Conservation (phyloP, 2,113 vertebrate species). For the Erythrocercus mccallii region DNA sequence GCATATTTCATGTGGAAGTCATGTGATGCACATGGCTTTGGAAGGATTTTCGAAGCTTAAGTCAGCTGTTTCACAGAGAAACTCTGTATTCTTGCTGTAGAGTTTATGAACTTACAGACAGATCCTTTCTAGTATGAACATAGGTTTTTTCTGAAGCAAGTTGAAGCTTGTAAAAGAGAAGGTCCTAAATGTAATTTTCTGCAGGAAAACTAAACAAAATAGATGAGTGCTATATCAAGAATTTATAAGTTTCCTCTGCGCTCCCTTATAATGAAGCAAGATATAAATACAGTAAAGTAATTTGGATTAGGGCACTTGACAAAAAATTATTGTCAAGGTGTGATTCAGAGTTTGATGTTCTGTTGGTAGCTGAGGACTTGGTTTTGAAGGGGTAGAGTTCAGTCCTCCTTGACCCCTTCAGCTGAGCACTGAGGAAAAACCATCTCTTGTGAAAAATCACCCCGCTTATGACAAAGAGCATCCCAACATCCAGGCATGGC, state of each 20-base stretch:
- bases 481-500: not conserved
- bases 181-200: not conserved
- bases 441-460: not conserved
- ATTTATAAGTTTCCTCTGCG: not conserved
- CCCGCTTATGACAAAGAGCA: not conserved
- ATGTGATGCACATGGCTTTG: not conserved
- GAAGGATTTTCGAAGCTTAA: not conserved
- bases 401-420: not conserved
- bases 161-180: not conserved
- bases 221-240: not conserved
- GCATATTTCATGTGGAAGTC: not conserved
- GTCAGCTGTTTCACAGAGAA: not conserved
- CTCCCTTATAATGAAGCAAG: not conserved
- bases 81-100: not conserved
- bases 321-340: not conserved
- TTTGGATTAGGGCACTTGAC: not conserved
- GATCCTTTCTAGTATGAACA: not conserved
- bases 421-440: not conserved
- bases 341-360: not conserved
- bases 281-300: not conserved
- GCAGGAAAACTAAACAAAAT: not conserved
- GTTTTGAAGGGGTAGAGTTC: not conserved
- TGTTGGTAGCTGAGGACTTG: not conserved
- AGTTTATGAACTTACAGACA: not conserved
- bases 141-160: not conserved